Evolutionary conservation across 2,888 invertebrate species (phyloP).

Genomic region (Zele albiditarsus): DNA sequence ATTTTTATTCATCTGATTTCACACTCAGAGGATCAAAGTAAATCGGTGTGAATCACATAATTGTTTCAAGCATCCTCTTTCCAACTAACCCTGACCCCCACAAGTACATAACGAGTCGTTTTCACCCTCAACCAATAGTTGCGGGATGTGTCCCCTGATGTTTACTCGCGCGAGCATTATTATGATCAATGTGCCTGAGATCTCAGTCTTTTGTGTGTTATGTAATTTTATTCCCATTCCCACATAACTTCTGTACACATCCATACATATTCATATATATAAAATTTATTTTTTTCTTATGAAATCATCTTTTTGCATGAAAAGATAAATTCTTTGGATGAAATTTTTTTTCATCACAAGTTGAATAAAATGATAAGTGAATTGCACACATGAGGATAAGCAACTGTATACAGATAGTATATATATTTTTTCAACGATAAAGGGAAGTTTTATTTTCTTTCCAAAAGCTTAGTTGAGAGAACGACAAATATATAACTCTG

Average conservation of each 20-base stretch:
- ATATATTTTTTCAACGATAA: not conserved
- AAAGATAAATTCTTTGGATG: not conserved
- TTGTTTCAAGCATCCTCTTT: slow-evolving; percentile 51
- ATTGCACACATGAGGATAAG: too few species aligned
- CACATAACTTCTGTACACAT: slow-evolving; percentile 19
- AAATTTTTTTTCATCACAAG: not conserved
- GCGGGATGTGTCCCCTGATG: slow-evolving; percentile 37
- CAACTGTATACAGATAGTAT: not conserved
- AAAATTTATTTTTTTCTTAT: not conserved
- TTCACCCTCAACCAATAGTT: slow-evolving; percentile 39
- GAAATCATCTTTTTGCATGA: not conserved
- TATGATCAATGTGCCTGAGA: slow-evolving; percentile 41
- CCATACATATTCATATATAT: not conserved
- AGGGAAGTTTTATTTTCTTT: slow-evolving; percentile 6
- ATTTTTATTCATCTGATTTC: slow-evolving; percentile 22
- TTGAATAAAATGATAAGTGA: not conserved
- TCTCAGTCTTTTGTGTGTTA: slow-evolving; percentile 18
- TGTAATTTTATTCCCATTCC: slow-evolving; percentile 24
- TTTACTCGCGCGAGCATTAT: slow-evolving; percentile 38
- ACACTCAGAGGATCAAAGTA: slow-evolving; percentile 32
- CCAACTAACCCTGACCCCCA: slow-evolving; percentile 36
- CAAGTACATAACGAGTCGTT: slow-evolving; percentile 40
- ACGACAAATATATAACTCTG: slow-evolving; percentile 62
- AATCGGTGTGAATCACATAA: slow-evolving; percentile 52
- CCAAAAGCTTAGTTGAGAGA: slow-evolving; percentile 52